Base-by-base conservation (phyloP, 1,140 invertebrate genomes). In the Battus philenor region DNA sequence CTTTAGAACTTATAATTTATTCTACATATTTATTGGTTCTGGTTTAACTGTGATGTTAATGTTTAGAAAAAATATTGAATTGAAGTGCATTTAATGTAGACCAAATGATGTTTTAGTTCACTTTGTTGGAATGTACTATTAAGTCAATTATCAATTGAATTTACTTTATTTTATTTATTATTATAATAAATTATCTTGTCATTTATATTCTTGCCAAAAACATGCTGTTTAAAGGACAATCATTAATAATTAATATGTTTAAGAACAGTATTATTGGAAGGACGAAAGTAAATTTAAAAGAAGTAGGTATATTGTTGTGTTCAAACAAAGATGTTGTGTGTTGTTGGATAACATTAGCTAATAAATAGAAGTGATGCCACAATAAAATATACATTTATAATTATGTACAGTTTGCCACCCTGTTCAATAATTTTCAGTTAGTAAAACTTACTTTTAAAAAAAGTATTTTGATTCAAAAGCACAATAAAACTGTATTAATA, bases 1-100 rank as follows among this genome's bases (percentile, higher is more conserved):
- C 41, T 39, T 59, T 30, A 43, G 46, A 51, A 38, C 24, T 44
- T 48, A 53, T 38, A 38, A 44, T 59, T 60, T 56, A 38, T 48
- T 64, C 29, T 69, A 54, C 59, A 33, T 70, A 64, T 67, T 62
- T 71, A 62, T 67, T 68, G 62, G 65, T 64, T 65, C 62, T 76
- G 72, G 80, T 80, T 78, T 84, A 80, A 68, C 77, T 84, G 77
- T 84, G 80, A 84, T 81, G 66, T 68, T 64, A 61, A 68, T 71
- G 60, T 70, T 69, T 74, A 79, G 67, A 50, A 66, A 62, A 60
- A 59, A 55, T 67, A 54, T 68, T 62, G 63, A 68, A 69, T 70
- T 70, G 34, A 53, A 68, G 55, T 78, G 79, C 79, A 83, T 83
- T 83, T 83, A 83, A 61, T 65, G 68, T 64, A 73, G 54, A 78